Evolutionary conservation across 2,113 vertebrate species (phyloP).

Genomic region (Copsychus sechellarum): DNA sequence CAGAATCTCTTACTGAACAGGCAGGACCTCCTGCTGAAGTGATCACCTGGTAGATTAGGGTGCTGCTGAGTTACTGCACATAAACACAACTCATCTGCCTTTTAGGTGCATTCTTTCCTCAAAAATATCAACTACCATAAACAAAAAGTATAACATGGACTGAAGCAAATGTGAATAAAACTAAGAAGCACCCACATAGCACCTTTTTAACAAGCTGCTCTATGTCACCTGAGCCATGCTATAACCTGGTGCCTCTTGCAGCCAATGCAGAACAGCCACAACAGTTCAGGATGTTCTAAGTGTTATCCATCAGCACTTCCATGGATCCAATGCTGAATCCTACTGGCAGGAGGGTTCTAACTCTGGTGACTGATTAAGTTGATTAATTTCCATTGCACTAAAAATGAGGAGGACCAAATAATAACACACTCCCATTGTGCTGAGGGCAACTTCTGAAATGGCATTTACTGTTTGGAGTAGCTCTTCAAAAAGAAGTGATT

Average conservation of each 20-base stretch:
- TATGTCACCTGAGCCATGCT: neutral
- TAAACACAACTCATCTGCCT: neutral
- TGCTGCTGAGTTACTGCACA: neutral
- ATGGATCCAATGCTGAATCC: neutral
- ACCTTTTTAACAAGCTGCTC: neutral
- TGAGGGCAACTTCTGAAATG: neutral
- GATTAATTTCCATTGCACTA: neutral
- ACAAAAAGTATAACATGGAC: accelerated
- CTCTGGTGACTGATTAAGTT: neutral
- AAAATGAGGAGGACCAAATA: neutral
- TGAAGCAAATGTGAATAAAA: neutral
- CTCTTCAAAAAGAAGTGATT: neutral
- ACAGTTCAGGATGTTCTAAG: neutral
- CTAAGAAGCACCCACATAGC: neutral
- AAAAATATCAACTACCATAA: neutral
- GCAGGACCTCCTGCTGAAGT: neutral
- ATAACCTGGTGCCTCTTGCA: neutral
- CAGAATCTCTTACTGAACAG: neutral
- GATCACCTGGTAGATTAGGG: neutral
- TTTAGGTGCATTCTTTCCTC: neutral
- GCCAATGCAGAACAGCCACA: neutral
- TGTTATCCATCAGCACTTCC: neutral
- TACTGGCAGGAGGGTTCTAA: neutral
- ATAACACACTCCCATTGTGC: neutral
- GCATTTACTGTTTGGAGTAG: neutral